Evolutionary conservation across 1,140 invertebrate genomes (phyloP).

Genomic region (Myzus persicae): DNA sequence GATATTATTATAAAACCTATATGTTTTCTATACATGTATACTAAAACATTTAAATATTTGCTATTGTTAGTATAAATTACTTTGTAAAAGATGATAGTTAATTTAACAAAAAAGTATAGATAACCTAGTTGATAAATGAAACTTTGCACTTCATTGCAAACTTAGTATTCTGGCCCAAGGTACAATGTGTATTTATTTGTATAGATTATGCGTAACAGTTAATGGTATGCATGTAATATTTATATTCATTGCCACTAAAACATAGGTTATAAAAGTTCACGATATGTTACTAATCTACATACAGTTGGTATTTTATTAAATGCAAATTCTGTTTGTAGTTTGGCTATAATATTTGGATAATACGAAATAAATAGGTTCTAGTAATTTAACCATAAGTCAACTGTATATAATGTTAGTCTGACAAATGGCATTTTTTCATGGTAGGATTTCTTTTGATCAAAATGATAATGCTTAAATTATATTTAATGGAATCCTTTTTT

Average conservation of each 20-base stretch:
- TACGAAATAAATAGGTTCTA: neutral
- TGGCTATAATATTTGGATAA: neutral
- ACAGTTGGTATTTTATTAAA: constrained; percentile 5
- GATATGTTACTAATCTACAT: constrained; percentile 40
- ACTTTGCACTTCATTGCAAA: neutral
- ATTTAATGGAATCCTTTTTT: neutral
- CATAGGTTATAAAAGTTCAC: constrained; percentile 42
- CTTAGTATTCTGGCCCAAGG: neutral
- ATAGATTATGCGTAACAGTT: neutral
- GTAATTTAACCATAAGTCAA: neutral
- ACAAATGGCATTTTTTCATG: neutral
- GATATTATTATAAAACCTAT: neutral
- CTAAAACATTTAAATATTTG: neutral
- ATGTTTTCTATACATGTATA: neutral
- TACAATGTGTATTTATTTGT: constrained; percentile 3
- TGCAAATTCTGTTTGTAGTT: neutral
- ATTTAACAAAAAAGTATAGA: neutral
- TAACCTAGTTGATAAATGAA: neutral
- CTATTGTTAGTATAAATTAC: neutral
- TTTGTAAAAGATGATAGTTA: neutral
- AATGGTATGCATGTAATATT: constrained; percentile 23
- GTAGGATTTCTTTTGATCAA: neutral
- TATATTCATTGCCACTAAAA: constrained; percentile 23
- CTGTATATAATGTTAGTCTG: neutral
- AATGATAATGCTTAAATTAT: neutral